Base-by-base conservation (phyloP, 1,140 invertebrate genomes). In the Papilio aristodemus region DNA sequence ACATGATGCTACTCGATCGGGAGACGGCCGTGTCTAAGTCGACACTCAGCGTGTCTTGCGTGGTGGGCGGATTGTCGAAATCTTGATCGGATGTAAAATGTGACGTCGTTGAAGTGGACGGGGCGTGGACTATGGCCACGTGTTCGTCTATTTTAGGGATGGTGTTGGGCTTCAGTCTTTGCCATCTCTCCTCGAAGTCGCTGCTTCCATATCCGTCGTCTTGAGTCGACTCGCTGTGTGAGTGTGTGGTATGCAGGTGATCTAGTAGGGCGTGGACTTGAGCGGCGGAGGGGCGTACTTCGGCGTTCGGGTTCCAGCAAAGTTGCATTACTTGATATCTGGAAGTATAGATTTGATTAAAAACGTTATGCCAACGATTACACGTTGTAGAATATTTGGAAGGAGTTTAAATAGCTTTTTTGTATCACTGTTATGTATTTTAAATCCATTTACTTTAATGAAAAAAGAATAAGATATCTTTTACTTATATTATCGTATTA, bases 171-270 rank as follows among this genome's bases (percentile, higher is more conserved):
- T 94, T 94, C 32, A 95, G 90, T 41, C 82, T 92, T 67, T 94
- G 93, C 94, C 94, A 95, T 46, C 95, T 92, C 32, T 92, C 91
- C 70, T 96, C 95, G 78, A 96, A 96, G 78, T 95, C 94, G 46
- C 92, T 89, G 43, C 91, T 86, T 69, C 84, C 72, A 77, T 83
- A 76, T 25, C 74, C 75, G 59, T 80, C 72, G 71, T 83, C 71
- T 14, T 77, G 79, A 4, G 75, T 68, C 5, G 72, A 68, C 54
- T 82, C 78, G 54, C 66, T 72, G 36, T 87, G 81, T 59, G 86
- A 80, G 69, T 92, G 87, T n/a, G 89, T 87, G 38, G 81, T 81
- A 70, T 92, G 84, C 7, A 94, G 79, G 73, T 94, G 93, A n/a
- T 90, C 81, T 9, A 95, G 76, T 67, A 94, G 92, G 6, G 92